These are phyloP conservation scores for Tangara arthus DNA, from an alignment of 2,797 vertebrate species.

Conservation along the genomic window DNA sequence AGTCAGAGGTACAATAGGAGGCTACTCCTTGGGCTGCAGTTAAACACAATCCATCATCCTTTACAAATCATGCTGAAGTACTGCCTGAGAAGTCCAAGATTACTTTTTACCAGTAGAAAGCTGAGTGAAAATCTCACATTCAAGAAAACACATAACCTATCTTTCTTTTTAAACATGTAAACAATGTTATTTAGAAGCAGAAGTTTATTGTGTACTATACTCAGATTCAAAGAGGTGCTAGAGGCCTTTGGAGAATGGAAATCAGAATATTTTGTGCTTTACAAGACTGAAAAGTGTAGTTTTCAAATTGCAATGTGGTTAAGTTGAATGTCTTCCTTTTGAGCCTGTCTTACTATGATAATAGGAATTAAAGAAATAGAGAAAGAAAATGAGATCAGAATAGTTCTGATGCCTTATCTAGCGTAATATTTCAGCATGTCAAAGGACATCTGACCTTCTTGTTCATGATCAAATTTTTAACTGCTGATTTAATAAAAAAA, in stretches of 20 bases:
- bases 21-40: neutral
- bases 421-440: neutral
- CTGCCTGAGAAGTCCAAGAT: neutral
- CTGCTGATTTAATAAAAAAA: neutral
- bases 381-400: neutral
- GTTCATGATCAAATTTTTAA: neutral
- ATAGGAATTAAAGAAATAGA: neutral
- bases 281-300: neutral
- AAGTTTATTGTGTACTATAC: neutral
- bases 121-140: neutral
- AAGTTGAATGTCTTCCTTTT: neutral
- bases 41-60: neutral
- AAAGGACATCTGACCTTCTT: neutral
- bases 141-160: neutral
- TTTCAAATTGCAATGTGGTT: neutral
- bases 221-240: neutral
- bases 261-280: neutral
- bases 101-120: neutral
- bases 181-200: neutral
- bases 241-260: neutral
- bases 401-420: neutral
- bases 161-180: neutral
- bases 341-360: neutral
- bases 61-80: neutral
- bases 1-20: neutral